A percentile compares a stretch with the other conserved stretches of the same genome.
Evolutionary conservation across 2,797 vertebrate species (phyloP).

Genomic region (Pitangus sulphuratus): DNA sequence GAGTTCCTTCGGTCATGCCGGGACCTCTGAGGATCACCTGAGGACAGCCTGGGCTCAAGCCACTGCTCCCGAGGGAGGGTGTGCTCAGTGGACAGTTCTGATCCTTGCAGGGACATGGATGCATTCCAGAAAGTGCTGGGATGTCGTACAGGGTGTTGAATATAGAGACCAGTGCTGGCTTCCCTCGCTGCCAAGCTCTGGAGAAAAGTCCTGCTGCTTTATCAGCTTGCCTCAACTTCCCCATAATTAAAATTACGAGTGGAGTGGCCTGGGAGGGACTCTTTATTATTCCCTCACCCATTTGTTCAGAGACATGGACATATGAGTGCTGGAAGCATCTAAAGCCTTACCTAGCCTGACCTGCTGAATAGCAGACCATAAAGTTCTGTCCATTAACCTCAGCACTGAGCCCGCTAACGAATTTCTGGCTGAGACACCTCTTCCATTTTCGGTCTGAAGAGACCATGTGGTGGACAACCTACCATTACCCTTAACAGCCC

Average conservation of each 20-base stretch:
- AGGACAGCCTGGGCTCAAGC: background rate
- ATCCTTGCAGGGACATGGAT: background rate
- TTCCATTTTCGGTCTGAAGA: background rate
- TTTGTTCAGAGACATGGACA: background rate
- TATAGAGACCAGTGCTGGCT: background rate
- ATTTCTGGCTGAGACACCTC: background rate
- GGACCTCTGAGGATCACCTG: background rate
- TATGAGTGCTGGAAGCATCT: background rate
- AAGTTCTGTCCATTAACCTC: background rate
- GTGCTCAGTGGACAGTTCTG: background rate
- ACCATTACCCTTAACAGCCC: background rate
- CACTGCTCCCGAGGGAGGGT: accelerated
- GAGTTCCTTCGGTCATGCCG: accelerated
- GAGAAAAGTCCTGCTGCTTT: background rate
- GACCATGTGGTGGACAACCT: background rate
- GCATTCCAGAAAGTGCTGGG: background rate
- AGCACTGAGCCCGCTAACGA: background rate
- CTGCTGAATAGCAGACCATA: background rate
- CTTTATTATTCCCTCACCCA: background rate
- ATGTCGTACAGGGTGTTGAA: background rate
- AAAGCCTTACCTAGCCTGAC: background rate
- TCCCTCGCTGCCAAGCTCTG: background rate
- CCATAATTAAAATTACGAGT: accelerated
- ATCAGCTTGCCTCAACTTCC: background rate
- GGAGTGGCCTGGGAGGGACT: background rate